Conservation (phyloP, 2,113 vertebrate species). For the Hippolais icterina region DNA sequence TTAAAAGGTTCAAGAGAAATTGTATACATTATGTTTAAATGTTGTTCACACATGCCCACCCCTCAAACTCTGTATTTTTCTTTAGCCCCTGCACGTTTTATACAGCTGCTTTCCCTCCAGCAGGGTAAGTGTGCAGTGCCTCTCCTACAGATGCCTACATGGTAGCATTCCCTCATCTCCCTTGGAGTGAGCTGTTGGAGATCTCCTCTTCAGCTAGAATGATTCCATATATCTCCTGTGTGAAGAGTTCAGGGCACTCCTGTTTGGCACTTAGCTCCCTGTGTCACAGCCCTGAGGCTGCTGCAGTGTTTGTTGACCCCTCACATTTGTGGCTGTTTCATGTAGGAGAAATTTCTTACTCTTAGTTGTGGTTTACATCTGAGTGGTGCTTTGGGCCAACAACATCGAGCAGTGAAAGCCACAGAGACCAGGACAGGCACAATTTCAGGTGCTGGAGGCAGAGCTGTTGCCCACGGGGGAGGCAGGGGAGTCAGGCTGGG, state of each 20-base stretch:
- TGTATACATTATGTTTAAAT: neutral
- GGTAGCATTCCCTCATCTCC: neutral
- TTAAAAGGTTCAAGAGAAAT: neutral
- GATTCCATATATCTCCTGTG: neutral
- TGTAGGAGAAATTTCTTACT: neutral
- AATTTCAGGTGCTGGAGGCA: neutral
- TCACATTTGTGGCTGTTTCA: neutral
- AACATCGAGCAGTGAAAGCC: neutral
- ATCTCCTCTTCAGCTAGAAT: neutral
- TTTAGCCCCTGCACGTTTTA: neutral
- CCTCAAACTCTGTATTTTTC: neutral
- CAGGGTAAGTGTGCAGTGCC: neutral
- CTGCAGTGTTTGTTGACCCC: neutral
- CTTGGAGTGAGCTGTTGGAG: neutral
- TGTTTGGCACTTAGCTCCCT: neutral
- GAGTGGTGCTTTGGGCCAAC: neutral
- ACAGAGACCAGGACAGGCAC: neutral
- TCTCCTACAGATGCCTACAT: neutral
- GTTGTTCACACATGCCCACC: fast-evolving
- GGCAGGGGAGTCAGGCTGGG: neutral
- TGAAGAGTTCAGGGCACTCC: neutral
- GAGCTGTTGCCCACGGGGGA: fast-evolving
- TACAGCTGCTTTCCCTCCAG: neutral
- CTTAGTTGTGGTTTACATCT: neutral
- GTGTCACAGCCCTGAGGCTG: neutral